Evolutionary conservation across 2,113 vertebrate genomes (phyloP).

Genomic region (Coturnix japonica): DNA sequence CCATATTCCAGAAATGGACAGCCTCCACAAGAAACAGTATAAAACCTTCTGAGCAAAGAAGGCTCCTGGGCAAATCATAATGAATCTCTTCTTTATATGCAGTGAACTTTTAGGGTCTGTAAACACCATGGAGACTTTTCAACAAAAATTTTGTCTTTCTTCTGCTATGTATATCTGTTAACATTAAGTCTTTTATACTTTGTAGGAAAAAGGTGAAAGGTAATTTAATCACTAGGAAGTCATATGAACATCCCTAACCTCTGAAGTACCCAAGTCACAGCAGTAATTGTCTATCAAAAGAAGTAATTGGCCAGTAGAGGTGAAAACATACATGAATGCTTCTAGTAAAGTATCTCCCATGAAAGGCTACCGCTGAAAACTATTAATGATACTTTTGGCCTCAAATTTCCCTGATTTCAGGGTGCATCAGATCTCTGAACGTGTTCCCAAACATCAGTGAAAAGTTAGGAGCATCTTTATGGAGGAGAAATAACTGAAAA

Average conservation of each 20-base stretch:
- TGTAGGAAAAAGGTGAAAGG: not conserved
- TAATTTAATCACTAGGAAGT: not conserved
- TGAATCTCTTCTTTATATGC: not conserved
- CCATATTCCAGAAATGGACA: not conserved
- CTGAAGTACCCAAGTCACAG: not conserved
- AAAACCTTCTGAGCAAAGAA: not conserved
- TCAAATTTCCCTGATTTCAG: not conserved
- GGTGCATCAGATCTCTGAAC: not conserved
- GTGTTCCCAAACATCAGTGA: not conserved
- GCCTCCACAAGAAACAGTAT: not conserved
- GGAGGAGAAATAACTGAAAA: not conserved
- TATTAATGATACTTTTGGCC: rapidly evolving
- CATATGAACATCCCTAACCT: not conserved
- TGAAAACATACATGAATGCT: not conserved
- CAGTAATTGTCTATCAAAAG: not conserved
- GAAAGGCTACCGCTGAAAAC: not conserved
- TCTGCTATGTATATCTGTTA: not conserved
- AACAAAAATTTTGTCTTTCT: not conserved
- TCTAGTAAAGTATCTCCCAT: not conserved
- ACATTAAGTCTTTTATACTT: not conserved
- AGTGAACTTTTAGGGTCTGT: not conserved
- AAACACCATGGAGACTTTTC: not conserved
- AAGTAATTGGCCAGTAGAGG: not conserved
- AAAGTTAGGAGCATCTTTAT: not conserved
- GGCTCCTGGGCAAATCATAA: not conserved